phyloP scores from a whole-genome alignment of 2,113 vertebrate species.

The Brienomyrus longianalis region DNA sequence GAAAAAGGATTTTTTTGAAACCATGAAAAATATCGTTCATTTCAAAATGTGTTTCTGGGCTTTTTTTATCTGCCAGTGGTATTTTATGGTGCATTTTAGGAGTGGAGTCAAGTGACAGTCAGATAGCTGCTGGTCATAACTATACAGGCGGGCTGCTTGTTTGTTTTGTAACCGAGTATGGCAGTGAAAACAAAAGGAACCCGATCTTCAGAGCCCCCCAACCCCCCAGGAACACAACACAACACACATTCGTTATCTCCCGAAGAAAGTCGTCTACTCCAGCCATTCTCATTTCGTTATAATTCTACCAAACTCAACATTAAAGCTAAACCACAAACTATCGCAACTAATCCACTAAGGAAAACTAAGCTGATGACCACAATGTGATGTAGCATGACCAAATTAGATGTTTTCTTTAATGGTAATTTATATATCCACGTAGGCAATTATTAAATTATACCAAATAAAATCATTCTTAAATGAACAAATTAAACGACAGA shows the following conservation, averaged over 20 bases:
- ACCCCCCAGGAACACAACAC: neutral
- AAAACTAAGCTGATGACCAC: neutral
- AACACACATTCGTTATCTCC: neutral
- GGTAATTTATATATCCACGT: neutral
- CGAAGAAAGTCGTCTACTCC: neutral
- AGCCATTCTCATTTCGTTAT: neutral
- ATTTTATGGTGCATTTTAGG: neutral
- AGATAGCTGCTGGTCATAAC: neutral
- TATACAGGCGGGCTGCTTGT: neutral
- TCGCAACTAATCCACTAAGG: neutral
- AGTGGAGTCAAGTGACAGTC: neutral
- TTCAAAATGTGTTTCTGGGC: neutral
- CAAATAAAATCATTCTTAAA: neutral
- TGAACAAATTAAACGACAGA: neutral
- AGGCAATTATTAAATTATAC: neutral
- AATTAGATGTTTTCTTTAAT: neutral
- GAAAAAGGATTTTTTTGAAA: neutral
- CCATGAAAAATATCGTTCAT: neutral
- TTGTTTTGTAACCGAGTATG: conserved; percentile 1
- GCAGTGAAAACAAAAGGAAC: neutral
- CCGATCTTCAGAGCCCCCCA: neutral
- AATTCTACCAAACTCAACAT: neutral
- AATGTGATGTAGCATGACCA: neutral
- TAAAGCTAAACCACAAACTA: neutral
- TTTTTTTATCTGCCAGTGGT: neutral